These are phyloP conservation scores for Alouatta palliata DNA, from an alignment of 2,113 vertebrate genomes.

Conservation along the genomic window DNA sequence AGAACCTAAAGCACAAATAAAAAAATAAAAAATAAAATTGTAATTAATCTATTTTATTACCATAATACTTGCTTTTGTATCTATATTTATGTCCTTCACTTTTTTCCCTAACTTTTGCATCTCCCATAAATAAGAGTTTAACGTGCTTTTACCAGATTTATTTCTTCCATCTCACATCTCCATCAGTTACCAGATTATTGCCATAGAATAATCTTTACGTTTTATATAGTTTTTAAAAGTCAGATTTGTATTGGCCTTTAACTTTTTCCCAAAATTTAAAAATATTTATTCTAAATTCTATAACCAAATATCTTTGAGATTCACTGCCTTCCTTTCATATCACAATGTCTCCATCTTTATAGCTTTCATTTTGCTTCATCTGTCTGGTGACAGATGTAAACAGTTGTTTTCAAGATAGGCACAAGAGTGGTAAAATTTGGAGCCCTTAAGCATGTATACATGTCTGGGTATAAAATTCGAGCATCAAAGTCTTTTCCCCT, in stretches of 20 bases:
- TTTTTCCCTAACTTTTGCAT: background rate
- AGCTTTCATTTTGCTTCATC: background rate
- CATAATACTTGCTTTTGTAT: background rate
- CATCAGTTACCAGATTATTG: background rate
- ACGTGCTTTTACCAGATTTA: background rate
- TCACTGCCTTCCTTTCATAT: background rate
- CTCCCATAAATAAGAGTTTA: background rate
- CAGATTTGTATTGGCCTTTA: background rate
- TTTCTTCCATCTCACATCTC: background rate
- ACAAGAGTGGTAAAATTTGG: background rate
- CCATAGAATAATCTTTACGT: background rate
- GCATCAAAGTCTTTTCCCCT: background rate
- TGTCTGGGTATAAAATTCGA: background rate
- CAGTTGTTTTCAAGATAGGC: background rate
- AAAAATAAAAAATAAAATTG: background rate
- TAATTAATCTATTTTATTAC: background rate
- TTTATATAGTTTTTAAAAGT: background rate
- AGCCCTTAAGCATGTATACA: background rate
- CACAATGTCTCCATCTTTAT: background rate
- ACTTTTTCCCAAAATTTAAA: background rate
- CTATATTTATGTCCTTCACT: background rate
- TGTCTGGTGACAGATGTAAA: background rate
- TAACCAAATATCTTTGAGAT: background rate
- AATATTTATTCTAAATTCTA: background rate
- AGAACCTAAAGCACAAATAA: too few species aligned